These are phyloP conservation scores for Spodoptera picta DNA, from an alignment of 2,888 invertebrate genomes.

Conservation along the genomic window DNA sequence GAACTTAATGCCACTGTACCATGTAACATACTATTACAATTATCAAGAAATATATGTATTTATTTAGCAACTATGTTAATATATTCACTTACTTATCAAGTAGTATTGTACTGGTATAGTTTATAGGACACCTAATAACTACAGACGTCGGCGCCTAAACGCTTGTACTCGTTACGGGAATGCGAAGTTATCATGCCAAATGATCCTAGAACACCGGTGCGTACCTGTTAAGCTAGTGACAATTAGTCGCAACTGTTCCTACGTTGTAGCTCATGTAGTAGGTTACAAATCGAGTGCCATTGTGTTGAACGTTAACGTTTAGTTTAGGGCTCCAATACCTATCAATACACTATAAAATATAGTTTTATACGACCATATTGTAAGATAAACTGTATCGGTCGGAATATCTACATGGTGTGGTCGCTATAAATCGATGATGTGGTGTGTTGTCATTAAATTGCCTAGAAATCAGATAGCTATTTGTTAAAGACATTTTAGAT, in stretches of 20 bases:
- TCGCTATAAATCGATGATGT: too few species aligned
- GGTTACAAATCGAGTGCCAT: conserved; percentile 24
- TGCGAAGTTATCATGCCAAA: conserved; percentile 24
- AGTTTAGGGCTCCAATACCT: conserved; percentile 7
- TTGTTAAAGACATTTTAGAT: too few species aligned
- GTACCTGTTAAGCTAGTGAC: conserved; percentile 38
- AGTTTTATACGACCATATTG: too few species aligned
- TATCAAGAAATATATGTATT: too few species aligned
- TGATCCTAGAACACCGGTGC: conserved; percentile 19
- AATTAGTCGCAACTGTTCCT: conserved; percentile 34
- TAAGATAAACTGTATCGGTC: too few species aligned
- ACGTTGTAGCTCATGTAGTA: conserved; percentile 10
- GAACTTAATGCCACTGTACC: too few species aligned
- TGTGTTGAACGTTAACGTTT: conserved; percentile 24
- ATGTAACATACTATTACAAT: too few species aligned
- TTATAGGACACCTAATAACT: conserved; percentile 8
- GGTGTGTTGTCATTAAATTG: too few species aligned
- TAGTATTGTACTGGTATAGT: background rate
- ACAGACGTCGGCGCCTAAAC: conserved; percentile 6
- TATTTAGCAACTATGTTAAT: too few species aligned
- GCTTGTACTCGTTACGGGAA: conserved; percentile 6
- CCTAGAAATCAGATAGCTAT: too few species aligned
- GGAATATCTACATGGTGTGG: too few species aligned
- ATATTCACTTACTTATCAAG: too few species aligned
- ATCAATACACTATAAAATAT: conserved; percentile 5